Evolutionary conservation across 1,140 invertebrate genomes (phyloP), one percentile per base, ranked within the genome.

Genomic region (Pteromalus puparum): DNA sequence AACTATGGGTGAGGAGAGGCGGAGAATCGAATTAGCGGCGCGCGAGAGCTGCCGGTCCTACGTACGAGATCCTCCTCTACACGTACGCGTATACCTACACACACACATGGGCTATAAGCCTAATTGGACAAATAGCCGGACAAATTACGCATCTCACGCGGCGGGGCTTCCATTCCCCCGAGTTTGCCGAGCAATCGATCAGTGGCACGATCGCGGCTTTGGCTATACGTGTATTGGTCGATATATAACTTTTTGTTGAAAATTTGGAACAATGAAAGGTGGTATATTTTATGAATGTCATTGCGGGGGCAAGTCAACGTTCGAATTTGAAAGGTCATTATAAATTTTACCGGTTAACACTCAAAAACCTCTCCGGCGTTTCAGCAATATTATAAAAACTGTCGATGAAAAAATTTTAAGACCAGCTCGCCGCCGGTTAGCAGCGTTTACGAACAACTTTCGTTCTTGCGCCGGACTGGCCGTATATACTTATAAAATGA

Each of bases 91-190:
- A 21, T 12, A 24, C 67, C n/a, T 74, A 65, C 15, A 24, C 73
- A 26, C 24, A 4, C 21, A 61, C 65, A 26, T 10, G 30, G 15
- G 77, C 72, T 78, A 85, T 81, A 81, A 81, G 48, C 77, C 78
- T 85, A 85, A 85, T 85, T 85, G 83, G 83, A 81, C 83, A 85
- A 85, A 85, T 81, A 48, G 83, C 77, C 83, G 70, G 67, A 70
- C 67, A 28, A 30, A 70, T 70, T 30, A 70, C 67, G 28, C 67
- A 61, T 61, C 18, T 61, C 15, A 18, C 26, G 26, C 67, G 26
- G 26, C 67, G 24, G 67, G 26, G 67, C 67, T 70, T 70, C 67
- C 18, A 61, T 21, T 21, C 21, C 53, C 53, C 21, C 53, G 53
- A 61, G 53, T 61, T 61, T 61, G 53, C 53, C 53, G 53, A n/a